phyloP scores from a whole-genome alignment of 2,888 invertebrate genomes.

The Galeruca laticollis region DNA sequence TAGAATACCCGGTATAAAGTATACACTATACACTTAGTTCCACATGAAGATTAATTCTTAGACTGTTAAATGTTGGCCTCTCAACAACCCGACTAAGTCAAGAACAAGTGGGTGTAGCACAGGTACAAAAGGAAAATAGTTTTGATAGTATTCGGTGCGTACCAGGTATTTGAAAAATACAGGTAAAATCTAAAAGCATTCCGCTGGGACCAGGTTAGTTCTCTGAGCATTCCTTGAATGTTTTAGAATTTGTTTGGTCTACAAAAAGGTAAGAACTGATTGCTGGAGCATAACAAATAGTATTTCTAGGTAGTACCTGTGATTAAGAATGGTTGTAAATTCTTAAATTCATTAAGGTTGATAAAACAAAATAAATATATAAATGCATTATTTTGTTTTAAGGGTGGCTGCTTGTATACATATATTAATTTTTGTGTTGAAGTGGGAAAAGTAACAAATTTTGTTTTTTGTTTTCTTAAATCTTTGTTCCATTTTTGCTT shows the following conservation, averaged over 20 bases:
- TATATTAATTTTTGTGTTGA: no score
- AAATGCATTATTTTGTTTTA: not conserved
- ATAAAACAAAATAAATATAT: not conserved
- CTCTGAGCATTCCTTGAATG: conserved; percentile 58
- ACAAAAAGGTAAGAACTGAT: conserved; percentile 52
- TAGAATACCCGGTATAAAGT: conserved; percentile 6
- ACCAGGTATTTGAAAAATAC: conserved; percentile 14
- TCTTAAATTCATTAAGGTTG: not conserved
- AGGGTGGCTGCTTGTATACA: no score
- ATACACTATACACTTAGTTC: not conserved
- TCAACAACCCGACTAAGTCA: conserved; percentile 38
- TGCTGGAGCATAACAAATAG: conserved; percentile 49
- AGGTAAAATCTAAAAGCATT: conserved; percentile 55
- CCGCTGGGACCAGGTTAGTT: conserved; percentile 57
- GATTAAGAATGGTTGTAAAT: not conserved
- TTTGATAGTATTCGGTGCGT: conserved; percentile 42
- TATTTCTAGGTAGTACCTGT: conserved; percentile 35
- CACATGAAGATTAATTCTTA: conserved; percentile 13
- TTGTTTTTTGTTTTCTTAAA: no score
- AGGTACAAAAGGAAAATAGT: conserved; percentile 53
- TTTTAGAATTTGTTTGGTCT: conserved; percentile 31
- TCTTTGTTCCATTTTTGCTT: no score
- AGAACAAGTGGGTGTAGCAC: conserved; percentile 56
- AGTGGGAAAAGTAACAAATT: no score
- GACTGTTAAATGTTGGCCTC: conserved; percentile 13